Percentiles rank a stretch among this genome's conserved stretches.
Conservation (phyloP, 2,888 invertebrate genomes). For the Diaphora mendica region DNA sequence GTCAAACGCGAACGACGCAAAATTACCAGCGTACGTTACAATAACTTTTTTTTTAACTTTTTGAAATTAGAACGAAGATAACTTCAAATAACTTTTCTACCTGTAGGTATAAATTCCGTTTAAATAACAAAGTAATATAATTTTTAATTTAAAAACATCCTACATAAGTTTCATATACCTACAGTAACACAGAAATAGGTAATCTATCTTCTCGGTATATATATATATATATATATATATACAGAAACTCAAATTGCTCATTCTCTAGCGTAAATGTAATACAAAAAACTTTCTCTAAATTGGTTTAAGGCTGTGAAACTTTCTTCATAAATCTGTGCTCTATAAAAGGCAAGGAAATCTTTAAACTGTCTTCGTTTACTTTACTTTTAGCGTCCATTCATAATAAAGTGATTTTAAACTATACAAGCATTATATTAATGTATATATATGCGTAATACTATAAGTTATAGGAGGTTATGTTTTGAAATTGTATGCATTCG, state of each 20-base stretch:
- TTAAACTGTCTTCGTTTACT: constrained; percentile 62
- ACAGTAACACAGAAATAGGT: constrained; percentile 25
- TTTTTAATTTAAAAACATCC: constrained; percentile 30
- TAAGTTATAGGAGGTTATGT: no score
- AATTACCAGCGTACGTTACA: constrained; percentile 49
- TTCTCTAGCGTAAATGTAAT: constrained; percentile 61
- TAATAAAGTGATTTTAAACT: constrained; percentile 7
- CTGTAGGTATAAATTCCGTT: constrained; percentile 24
- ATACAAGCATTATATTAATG: neutral
- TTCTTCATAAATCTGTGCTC: constrained; percentile 74
- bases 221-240: constrained; percentile 54
- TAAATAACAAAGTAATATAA: constrained; percentile 28
- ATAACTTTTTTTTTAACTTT: constrained; percentile 42
- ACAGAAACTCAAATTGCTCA: constrained; percentile 60
- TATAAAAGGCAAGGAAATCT: constrained; percentile 63
- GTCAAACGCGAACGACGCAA: constrained; percentile 48
- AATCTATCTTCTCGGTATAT: constrained; percentile 34
- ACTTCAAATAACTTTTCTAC: constrained; percentile 36
- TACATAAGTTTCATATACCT: constrained; percentile 13
- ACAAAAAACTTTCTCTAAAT: constrained; percentile 72
- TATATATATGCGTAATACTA: no score
- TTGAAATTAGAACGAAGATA: constrained; percentile 37
- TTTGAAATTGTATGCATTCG: no score
- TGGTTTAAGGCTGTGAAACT: constrained; percentile 71
- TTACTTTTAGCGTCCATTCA: constrained; percentile 44